Conservation (phyloP, 2,797 vertebrate genomes). For the Sus cebifrons region DNA sequence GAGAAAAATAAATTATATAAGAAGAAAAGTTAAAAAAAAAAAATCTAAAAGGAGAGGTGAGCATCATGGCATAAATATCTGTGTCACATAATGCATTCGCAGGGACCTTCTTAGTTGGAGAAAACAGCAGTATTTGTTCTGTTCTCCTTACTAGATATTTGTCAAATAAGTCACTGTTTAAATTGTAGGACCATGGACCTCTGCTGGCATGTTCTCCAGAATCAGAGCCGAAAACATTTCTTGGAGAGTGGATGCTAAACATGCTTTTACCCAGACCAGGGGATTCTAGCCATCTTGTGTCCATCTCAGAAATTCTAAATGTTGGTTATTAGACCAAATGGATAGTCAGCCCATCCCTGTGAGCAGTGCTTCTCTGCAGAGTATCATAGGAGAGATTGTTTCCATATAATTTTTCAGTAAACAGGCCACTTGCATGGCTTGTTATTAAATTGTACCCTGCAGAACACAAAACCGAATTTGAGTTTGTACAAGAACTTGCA, state of each 20-base stretch:
- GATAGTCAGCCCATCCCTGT: neutral
- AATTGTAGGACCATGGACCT: neutral
- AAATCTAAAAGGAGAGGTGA: neutral
- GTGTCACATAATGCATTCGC: neutral
- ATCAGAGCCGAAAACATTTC: constrained; percentile 3
- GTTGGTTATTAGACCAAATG: neutral
- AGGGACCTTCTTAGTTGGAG: neutral
- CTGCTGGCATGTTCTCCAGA: neutral
- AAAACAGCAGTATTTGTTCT: neutral
- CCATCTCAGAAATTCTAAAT: constrained; percentile 26
- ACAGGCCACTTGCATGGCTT: neutral
- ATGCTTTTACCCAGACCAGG: neutral
- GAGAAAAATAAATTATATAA: no score
- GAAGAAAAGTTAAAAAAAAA: no score
- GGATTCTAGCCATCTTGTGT: neutral
- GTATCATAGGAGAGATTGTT: neutral
- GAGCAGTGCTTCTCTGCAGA: neutral
- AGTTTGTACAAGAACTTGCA: neutral
- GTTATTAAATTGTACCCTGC: neutral
- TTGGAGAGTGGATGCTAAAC: neutral
- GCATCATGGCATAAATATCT: neutral
- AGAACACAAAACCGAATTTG: constrained; percentile 14
- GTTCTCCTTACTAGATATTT: neutral
- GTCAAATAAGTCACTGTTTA: neutral
- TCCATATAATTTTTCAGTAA: neutral